Percentiles rank a stretch among this genome's conserved stretches.
These are phyloP conservation scores for Mus minutoides DNA, from an alignment of 2,797 vertebrate species.

Conservation along the genomic window DNA sequence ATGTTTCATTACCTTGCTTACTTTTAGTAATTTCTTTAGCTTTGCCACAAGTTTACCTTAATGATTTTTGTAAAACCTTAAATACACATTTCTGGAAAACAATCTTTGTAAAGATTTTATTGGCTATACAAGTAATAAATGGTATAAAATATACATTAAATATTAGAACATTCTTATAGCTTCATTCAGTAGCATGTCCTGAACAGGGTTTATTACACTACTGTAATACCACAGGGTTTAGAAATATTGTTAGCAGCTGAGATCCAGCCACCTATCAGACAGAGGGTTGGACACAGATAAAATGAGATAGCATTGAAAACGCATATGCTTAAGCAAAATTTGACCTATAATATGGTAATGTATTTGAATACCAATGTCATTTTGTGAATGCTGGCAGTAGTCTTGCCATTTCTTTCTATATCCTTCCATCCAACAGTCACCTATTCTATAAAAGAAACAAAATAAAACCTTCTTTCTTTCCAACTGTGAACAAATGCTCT, in stretches of 20 bases:
- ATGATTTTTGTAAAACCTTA: slow-evolving; percentile 37
- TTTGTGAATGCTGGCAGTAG: not conserved
- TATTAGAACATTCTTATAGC: not conserved
- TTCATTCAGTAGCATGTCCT: not conserved
- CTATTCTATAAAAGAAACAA: slow-evolving; percentile 33
- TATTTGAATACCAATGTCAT: slow-evolving; percentile 32
- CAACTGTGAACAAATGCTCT: not conserved
- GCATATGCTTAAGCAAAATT: slow-evolving; percentile 51
- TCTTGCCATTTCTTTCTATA: slow-evolving; percentile 16
- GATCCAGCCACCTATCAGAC: not conserved
- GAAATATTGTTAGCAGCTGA: slow-evolving; percentile 20
- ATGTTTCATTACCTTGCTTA: not conserved
- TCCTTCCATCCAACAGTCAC: slow-evolving; percentile 51
- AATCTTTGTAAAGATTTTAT: not conserved
- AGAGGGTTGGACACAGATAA: not conserved
- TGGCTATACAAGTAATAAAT: not conserved
- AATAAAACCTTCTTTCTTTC: not conserved
- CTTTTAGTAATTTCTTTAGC: not conserved
- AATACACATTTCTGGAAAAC: not conserved
- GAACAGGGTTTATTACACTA: not conserved
- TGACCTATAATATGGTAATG: slow-evolving; percentile 60
- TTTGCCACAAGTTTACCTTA: not conserved
- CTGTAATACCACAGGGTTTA: slow-evolving; percentile 21
- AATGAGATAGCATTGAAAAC: slow-evolving; percentile 29
- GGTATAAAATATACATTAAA: not conserved